These are phyloP conservation scores for Nebria brevicollis DNA, from an alignment of 2,888 invertebrate genomes.

Conservation along the genomic window DNA sequence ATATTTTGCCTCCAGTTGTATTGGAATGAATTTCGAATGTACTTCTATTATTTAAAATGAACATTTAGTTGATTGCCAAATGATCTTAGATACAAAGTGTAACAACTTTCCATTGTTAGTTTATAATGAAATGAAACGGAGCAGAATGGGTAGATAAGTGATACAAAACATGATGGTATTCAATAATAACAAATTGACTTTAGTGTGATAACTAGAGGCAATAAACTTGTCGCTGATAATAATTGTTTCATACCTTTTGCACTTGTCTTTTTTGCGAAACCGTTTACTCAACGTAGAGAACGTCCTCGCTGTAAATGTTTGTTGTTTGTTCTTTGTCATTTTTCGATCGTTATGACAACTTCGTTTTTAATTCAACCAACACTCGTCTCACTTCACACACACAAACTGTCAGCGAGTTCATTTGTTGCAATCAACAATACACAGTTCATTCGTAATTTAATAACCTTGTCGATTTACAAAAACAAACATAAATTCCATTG, in stretches of 20 bases:
- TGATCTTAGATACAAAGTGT: too few species aligned
- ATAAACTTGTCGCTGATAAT: constrained; percentile 8
- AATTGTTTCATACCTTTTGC: constrained; percentile 63
- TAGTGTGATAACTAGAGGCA: neutral
- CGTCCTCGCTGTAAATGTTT: constrained; percentile 65
- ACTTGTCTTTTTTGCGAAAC: constrained; percentile 65
- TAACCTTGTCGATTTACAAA: constrained; percentile 26
- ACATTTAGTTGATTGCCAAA: too few species aligned
- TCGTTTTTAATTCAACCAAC: constrained; percentile 4
- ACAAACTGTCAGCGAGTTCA: constrained; percentile 7
- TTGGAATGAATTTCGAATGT: too few species aligned
- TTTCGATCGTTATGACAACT: constrained; percentile 14
- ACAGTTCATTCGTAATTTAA: constrained; percentile 18
- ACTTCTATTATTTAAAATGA: too few species aligned
- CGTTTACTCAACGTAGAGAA: constrained; percentile 66
- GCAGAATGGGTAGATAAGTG: neutral
- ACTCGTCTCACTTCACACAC: constrained; percentile 10
- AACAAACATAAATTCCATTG: constrained; percentile 23
- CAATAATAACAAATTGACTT: neutral
- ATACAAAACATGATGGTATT: neutral
- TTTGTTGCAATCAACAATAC: constrained; percentile 15
- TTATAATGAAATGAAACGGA: neutral
- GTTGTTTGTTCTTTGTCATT: constrained; percentile 65
- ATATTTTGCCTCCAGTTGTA: too few species aligned
- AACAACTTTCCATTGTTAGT: neutral